Base-by-base conservation (phyloP, 2,113 vertebrate species). In the Neoarius graeffei region DNA sequence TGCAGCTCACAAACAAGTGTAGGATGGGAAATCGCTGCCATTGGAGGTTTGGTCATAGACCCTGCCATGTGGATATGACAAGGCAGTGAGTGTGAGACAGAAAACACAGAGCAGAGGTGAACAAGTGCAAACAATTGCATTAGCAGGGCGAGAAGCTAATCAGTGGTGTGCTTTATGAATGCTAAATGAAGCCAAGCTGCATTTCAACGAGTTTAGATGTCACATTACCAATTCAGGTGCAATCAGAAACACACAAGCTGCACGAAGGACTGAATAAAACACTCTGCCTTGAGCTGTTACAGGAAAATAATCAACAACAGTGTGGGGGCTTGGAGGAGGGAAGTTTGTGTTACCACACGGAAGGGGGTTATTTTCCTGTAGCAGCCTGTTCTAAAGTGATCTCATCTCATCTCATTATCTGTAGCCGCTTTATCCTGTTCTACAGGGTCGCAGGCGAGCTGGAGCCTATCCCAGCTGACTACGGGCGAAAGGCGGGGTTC, bases 181-280 rank as follows among this genome's bases (percentile, higher is more conserved):
- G 57, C 9, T 42, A 62, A 35, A 82, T 25, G 0, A 82, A 42
- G 27, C 52, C 27, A 13, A 35, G 27, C 30, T 19, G 52, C 67
- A 42, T 54, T 42, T 74, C 62, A 57, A n/a, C 10, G 6, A 27
- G 35, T 17, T 19, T 25, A 4, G 17, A 54, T 64, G 91, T 91
- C 91, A 87, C 90, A 90, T 92, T 92, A 74, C 64, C 57, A 82
- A 90, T 94, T 89, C 91, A 88, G 59, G 88, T 69, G 89, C 90
- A 91, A 91, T 92, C 91, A 93, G 82, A 86, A 89, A 52, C 83
- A 90, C 85, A 74, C 6, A 87, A 80, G 76, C 84, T 89, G 67
- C 15, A 20, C 7, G 42, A 69, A 30, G 42, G 50, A 14, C 50
- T 76, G 42, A 25, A 50, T 50, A 25, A 50, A 50, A 90, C 85